Evolutionary conservation across 2,113 vertebrate species (phyloP), one percentile per base, ranked within the genome.

Genomic region (Cochlearius cochlearius): DNA sequence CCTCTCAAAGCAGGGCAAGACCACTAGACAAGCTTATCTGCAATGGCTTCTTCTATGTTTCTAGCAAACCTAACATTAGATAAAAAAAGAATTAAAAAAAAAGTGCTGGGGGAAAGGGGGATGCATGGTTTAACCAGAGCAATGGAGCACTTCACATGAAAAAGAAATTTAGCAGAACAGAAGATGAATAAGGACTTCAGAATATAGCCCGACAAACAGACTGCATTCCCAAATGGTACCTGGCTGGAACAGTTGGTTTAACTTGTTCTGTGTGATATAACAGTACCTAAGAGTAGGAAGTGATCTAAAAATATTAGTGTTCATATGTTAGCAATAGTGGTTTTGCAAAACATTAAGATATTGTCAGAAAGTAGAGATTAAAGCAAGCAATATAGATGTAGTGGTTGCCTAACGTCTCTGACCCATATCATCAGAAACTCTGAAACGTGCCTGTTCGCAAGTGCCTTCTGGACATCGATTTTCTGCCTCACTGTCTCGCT

Each of bases 321-420:
- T 94, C 92, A 29, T 94, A 81, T 75, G 52, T 64, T 91, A 81
- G 92, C 77, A 75, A 66, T 25, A 72, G 34, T 81, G 25, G 4
- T 95, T 95, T 89, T 87, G 66, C 36, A 94, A 92, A 94, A 95
- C 69, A 94, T 58, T 89, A 81, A 89, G 91, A 94, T 72, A 68
- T 60, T 87, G 56, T 87, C 60, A 72, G 76, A 94, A 96, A 91
- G 23, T 63, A 81, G 79, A 86, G 60, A 88, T 76, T 69, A 88
- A 90, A 81, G 86, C 43, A 68, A 10, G 21, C 49, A 85, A 43
- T 32, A 75, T 53, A 81, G 81, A 43, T 16, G 27, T 30, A 50
- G 36, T 5, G 9, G 15, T 86, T 92, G 79, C 52, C 88, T 90
- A 96, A 76, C 58, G 55, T 79, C 63, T 53, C 74, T 52, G 73